Conservation (phyloP, 2,888 invertebrate species). For the Eupeodes latifasciatus region DNA sequence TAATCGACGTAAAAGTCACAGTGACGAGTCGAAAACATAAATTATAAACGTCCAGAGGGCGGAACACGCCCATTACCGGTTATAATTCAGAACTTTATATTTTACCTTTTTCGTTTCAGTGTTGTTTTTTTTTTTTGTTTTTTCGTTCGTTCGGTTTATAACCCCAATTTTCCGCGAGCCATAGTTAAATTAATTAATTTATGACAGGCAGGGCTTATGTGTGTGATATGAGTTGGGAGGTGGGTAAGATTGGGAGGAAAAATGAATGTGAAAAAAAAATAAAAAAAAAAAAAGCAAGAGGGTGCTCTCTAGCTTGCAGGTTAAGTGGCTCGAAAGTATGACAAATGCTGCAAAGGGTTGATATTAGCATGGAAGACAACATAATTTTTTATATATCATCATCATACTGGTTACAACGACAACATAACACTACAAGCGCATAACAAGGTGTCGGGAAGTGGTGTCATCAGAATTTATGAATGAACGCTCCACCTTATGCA, state of each 20-base stretch:
- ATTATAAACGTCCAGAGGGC: constrained; percentile 43
- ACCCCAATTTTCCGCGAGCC: constrained; percentile 12
- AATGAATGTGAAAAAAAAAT: not conserved
- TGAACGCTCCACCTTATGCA: constrained; percentile 39
- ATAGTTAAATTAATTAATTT: constrained; percentile 72
- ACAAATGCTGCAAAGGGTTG: constrained; percentile 73
- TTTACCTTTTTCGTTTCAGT: not conserved
- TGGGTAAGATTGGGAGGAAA: not conserved
- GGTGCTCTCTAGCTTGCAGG: constrained; percentile 54
- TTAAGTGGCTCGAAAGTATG: constrained; percentile 74
- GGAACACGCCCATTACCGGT: constrained; percentile 53
- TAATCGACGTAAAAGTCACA: constrained; percentile 59
- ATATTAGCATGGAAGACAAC: constrained; percentile 73
- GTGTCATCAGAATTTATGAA: constrained; percentile 74
- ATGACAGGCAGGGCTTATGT: constrained; percentile 22
- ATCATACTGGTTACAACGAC: constrained; percentile 44
- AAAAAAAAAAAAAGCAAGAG: constrained; percentile 1
- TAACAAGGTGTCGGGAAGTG: constrained; percentile 74
- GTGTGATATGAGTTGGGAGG: not conserved
- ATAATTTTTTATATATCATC: constrained; percentile 71
- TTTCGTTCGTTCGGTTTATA: constrained; percentile 3
- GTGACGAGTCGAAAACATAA: constrained; percentile 48
- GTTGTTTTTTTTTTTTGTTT: not conserved
- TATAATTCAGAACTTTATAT: constrained; percentile 22
- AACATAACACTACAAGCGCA: constrained; percentile 45